Conservation (phyloP, 2,113 vertebrate species). For the Heterochromis multidens region DNA sequence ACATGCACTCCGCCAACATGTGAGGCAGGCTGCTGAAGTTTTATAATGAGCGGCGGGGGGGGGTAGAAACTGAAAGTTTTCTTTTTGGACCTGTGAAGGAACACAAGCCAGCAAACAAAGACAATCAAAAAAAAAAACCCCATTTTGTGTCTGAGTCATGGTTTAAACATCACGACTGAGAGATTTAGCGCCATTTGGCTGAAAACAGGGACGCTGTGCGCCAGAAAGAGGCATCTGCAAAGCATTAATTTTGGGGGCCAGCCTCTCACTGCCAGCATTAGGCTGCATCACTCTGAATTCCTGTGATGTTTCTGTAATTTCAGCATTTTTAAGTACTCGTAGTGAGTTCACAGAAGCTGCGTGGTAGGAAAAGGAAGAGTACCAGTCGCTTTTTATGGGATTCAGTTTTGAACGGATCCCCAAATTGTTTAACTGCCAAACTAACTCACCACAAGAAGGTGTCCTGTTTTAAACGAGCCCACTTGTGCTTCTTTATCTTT, state of each 20-base stretch:
- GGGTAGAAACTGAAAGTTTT: background rate
- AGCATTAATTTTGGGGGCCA: constrained; percentile 32
- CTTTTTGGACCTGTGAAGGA: background rate
- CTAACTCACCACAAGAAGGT: too few relatives aligned
- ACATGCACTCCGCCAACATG: background rate
- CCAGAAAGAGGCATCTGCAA: constrained; percentile 60
- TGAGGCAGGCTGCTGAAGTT: background rate
- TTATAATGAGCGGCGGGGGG: too few relatives aligned
- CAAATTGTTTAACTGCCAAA: background rate
- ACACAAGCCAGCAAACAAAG: background rate
- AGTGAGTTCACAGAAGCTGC: background rate
- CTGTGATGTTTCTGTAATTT: background rate
- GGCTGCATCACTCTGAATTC: background rate
- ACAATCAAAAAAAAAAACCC: fast-evolving
- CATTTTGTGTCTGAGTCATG: background rate
- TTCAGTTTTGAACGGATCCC: background rate
- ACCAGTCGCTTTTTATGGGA: background rate
- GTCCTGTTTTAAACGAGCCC: too few relatives aligned
- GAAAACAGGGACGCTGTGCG: constrained; percentile 1
- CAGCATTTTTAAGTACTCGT: background rate
- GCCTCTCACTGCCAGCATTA: constrained; percentile 6
- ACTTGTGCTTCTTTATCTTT: too few relatives aligned
- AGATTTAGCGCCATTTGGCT: background rate
- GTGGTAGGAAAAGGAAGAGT: background rate
- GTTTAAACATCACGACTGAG: background rate